Evolutionary conservation across 2,888 invertebrate genomes (phyloP).

Genomic region (Erpobdella octoculata): DNA sequence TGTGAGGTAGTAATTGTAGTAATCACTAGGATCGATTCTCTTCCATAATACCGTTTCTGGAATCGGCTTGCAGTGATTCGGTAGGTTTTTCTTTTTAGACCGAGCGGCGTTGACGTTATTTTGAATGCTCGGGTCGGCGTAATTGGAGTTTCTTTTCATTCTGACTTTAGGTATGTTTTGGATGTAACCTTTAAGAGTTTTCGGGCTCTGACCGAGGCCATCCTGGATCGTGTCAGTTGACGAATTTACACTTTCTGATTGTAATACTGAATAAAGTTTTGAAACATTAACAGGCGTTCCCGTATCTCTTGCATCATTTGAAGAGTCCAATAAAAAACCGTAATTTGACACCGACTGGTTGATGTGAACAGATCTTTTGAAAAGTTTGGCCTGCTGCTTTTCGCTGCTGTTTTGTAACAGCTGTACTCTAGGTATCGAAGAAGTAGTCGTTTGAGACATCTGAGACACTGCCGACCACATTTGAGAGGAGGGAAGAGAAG

Average conservation of each 20-base stretch:
- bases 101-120: neutral
- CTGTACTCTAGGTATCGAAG: no score
- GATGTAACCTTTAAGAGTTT: neutral
- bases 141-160: neutral
- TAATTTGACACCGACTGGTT: no score
- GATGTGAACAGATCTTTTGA: no score
- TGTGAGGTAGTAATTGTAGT: constrained; percentile 8
- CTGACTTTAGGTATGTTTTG: neutral
- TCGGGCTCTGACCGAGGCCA: neutral
- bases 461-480: no score
- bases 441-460: no score
- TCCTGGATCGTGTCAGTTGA: neutral
- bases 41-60: constrained; percentile 13
- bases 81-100: no score
- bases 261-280: neutral
- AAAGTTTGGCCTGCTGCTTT: no score
- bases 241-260: no score
- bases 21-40: neutral
- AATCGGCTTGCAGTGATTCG: constrained; percentile 11
- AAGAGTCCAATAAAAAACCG: neutral
- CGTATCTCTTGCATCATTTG: neutral
- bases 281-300: neutral
- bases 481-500: no score
- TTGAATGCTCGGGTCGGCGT: neutral
- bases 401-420: no score